Evolutionary conservation across 2,797 vertebrate species (phyloP), one percentile per base, ranked within the genome.

Genomic region (Enteromius viviparus): DNA sequence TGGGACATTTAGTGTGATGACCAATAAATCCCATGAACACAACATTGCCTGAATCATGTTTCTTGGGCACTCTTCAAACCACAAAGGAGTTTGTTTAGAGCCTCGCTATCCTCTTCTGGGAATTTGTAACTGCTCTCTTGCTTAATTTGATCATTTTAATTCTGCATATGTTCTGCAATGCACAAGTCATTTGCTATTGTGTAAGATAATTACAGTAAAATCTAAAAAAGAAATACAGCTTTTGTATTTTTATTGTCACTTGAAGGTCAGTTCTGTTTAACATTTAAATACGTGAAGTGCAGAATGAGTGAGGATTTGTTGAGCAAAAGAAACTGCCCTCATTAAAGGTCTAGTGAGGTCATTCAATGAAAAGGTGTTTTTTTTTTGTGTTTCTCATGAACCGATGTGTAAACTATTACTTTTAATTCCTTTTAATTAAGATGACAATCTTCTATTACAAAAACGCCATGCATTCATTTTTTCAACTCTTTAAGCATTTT

Each of bases 11-110:
- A 95, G 93, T 93, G 94, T 95, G 94, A 95, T 97, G 93, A 94
- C 92, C 94, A 99, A 97, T 99, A 98, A 99, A 99, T 94, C 93
- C 96, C 94, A 96, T 95, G 95, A 98, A 96, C 95, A 96, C 32
- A 72, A 70, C 3, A 29, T n/a, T 21, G 6, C 62, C 75, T 80
- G 70, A 64, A 32, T 60, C 34, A 26, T 81, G 42, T 64, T 21
- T 80, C 23, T 51, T 76, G 47, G 14, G 53, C 14, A 58, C 12
- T 47, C 32, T 11, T 15, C 40, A 23, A 66, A 58, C 34, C 47
- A 32, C 37, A 60, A 15, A 76, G 1, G 34, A 45, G 81, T 66
- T 47, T 68, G 15, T 29, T 55, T 34, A 26, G 32, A 53, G 2
- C 69, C 15, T 19, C 2, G 3, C 5, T 29, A 7, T 72, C 64